phyloP scores from a whole-genome alignment of 2,113 vertebrate genomes.

The Epinephelus lanceolatus region DNA sequence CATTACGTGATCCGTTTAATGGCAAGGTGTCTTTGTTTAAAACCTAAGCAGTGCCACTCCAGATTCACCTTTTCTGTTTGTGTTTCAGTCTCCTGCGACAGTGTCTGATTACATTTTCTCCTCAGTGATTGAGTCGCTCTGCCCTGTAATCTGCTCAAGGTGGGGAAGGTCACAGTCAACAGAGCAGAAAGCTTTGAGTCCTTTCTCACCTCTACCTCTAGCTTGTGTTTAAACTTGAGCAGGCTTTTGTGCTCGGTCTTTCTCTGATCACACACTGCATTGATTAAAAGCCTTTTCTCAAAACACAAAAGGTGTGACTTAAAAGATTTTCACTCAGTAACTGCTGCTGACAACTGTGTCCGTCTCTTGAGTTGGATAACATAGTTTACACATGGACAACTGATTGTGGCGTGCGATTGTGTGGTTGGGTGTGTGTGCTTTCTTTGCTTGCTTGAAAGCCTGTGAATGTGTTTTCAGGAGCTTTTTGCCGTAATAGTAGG shows the following conservation, averaged over 20 bases:
- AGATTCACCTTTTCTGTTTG: constrained; percentile 37
- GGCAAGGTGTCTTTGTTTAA: not conserved
- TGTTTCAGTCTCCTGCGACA: not conserved
- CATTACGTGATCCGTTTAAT: not conserved
- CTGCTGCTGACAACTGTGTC: constrained; percentile 19
- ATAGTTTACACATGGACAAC: constrained; percentile 47
- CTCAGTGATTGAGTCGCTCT: constrained; percentile 27
- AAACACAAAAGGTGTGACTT: constrained; percentile 28
- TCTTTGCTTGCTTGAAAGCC: constrained; percentile 44
- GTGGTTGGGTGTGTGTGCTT: constrained; percentile 47
- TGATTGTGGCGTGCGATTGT: constrained; percentile 40
- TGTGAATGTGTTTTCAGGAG: constrained; percentile 51
- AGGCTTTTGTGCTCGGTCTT: constrained; percentile 14
- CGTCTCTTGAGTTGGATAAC: constrained; percentile 20
- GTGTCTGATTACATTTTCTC: constrained; percentile 54
- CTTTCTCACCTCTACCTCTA: constrained; percentile 50
- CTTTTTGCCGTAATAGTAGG: constrained; percentile 39
- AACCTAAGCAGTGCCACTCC: not conserved
- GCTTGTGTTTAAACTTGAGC: constrained; percentile 23
- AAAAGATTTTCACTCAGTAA: constrained; percentile 12
- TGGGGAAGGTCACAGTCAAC: constrained; percentile 54
- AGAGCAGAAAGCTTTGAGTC: constrained; percentile 33
- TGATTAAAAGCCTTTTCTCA: constrained; percentile 47
- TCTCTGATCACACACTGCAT: constrained; percentile 37
- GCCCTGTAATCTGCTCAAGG: constrained; percentile 68